A percentile compares a stretch with the other conserved stretches of the same genome.
Conservation (phyloP, 2,797 vertebrate genomes). For the Pseudopleuronectes americanus region DNA sequence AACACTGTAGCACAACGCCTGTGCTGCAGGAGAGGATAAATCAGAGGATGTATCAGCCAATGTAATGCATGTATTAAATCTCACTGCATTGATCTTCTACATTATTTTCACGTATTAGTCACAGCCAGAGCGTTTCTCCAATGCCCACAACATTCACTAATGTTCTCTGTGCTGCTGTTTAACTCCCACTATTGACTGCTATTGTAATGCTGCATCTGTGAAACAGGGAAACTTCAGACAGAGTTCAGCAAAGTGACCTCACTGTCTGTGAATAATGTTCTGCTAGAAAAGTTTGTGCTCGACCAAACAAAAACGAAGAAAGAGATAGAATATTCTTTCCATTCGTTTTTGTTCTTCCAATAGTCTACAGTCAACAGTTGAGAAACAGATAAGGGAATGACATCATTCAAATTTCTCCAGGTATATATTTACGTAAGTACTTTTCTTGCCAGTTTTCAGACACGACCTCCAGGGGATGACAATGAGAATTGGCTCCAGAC, state of each 20-base stretch:
- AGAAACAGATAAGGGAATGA: not conserved
- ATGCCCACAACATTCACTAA: slow-evolving; percentile 6
- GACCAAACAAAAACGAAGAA: not conserved
- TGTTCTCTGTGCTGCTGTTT: not conserved
- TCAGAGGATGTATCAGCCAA: slow-evolving; percentile 2
- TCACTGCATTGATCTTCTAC: slow-evolving; percentile 14
- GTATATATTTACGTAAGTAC: no score
- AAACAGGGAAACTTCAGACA: not conserved
- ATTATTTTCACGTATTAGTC: slow-evolving; percentile 40
- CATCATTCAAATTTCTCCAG: not conserved
- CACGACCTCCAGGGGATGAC: no score
- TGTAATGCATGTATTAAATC: slow-evolving; percentile 46
- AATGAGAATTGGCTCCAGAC: no score
- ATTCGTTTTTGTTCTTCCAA: not conserved
- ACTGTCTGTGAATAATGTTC: not conserved
- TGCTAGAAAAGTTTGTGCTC: not conserved
- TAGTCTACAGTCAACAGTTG: not conserved
- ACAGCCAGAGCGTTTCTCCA: slow-evolving; percentile 12
- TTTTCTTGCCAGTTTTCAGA: no score
- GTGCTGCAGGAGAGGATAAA: slow-evolving; percentile 24
- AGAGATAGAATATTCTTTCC: not conserved
- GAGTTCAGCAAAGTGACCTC: not conserved
- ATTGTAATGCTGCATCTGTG: slow-evolving; percentile 1
- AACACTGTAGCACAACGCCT: slow-evolving; percentile 13
- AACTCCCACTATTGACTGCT: slow-evolving; percentile 3